These are phyloP conservation scores for Protomyctophum bolini DNA, from an alignment of 2,113 vertebrate genomes.

Conservation along the genomic window DNA sequence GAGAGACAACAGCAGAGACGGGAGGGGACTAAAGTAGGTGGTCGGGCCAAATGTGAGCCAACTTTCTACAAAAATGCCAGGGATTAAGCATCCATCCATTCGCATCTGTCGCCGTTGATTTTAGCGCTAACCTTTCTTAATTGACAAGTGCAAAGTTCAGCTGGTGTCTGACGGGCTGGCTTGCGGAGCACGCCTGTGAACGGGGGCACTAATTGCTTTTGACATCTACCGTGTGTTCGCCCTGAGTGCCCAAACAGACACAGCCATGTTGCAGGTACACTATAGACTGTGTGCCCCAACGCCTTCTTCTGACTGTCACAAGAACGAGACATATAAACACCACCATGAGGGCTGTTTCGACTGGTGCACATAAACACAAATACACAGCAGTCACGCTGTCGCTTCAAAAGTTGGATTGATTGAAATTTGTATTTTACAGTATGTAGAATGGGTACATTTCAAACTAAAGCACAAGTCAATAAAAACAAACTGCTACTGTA, in stretches of 20 bases:
- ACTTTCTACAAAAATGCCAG: constrained; percentile 66
- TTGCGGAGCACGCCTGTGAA: constrained; percentile 79
- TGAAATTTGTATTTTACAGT: too few species aligned
- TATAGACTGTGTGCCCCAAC: constrained; percentile 56
- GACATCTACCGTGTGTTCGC: constrained; percentile 87
- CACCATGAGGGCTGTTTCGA: constrained; percentile 35
- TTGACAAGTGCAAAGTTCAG: constrained; percentile 89
- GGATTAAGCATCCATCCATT: constrained; percentile 76
- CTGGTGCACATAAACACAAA: constrained; percentile 42
- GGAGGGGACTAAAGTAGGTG: constrained; percentile 35
- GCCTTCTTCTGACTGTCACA: neutral
- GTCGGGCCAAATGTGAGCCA: constrained; percentile 49
- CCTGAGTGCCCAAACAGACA: constrained; percentile 72
- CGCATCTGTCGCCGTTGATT: constrained; percentile 78
- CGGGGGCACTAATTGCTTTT: constrained; percentile 83
- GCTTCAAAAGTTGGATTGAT: constrained; percentile 29
- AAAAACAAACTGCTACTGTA: too few species aligned
- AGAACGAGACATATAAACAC: constrained; percentile 13
- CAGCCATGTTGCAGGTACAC: constrained; percentile 67
- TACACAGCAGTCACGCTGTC: constrained; percentile 43
- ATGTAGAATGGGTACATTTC: too few species aligned
- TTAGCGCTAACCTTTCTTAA: constrained; percentile 87
- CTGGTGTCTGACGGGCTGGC: constrained; percentile 79
- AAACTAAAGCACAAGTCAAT: too few species aligned
- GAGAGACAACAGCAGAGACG: neutral